Evolutionary conservation across 2,888 invertebrate species (phyloP), one percentile per base, ranked within the genome.

Genomic region (Acrocera orbiculus): DNA sequence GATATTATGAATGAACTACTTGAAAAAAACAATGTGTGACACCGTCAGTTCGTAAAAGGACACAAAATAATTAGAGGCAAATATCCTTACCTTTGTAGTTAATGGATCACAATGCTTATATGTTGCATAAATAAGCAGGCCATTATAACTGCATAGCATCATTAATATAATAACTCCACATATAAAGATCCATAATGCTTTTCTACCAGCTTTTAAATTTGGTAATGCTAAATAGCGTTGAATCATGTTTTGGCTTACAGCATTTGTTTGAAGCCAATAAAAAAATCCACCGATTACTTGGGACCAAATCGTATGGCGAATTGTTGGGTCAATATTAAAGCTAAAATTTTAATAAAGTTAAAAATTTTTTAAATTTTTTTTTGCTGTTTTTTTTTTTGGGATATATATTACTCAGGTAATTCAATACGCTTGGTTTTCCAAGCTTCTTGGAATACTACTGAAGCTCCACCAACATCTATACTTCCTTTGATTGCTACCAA

Each of bases 171-270:
- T 45, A 8, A 69, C 61, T 3, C 72, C 72, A 22, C 51, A 33
- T 32, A 67, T 63, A 45, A 72, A 73, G 20, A 62, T 50, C 63
- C 65, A 67, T 22, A 73, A 52, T 2, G 73, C 69, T 23, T 60
- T 63, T 3, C 55, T 49, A 3, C 55, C 85, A 15, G 73, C 69
- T 32, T 64, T 63, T 11, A 86, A 51, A 1, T 67, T 73, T 0
- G 83, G 79, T 32, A 86, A 60, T 1, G 85, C 68, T 23, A 89
- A 63, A 47, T 85, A 85, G 39, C 87, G 64, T 49, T 90, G 89
- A 5, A 87, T 73, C 80, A 87, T 85, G 27, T 79, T 80, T 53
- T 89, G 89, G 51, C 81, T 85, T 4, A 85, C 76, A 0, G 77
- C 71, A 44, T 81, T 76, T 4, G 76, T 70, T 53, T 83, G 79